Base-by-base conservation (phyloP, 2,113 vertebrate genomes). In the Aspidoscelis tigris region DNA sequence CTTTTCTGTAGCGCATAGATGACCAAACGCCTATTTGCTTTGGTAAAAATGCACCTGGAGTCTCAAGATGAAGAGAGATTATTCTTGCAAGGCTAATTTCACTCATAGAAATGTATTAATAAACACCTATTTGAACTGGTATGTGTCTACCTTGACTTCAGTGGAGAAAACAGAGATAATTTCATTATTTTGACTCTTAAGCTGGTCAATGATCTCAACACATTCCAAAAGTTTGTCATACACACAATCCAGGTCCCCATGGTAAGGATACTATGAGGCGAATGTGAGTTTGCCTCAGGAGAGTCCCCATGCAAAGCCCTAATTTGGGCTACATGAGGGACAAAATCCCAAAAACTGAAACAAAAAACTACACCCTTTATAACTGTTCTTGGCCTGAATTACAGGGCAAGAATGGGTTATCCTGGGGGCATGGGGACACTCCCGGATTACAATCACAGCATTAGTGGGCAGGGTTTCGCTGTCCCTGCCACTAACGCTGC, bases 161-260 rank as follows among this genome's bases (percentile, higher is more conserved):
- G 11, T 33, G 41, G 24, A 2, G 21, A 71, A 2, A 61, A 18
- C n/a, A 68, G 10, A 41, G 50, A 26, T 41, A 87, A 89, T 82
- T 68, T 89, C 77, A 64, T 58, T 44, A 84, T 90, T 82, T 87
- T 24, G 0, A 39, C 5, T 91, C 84, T 61, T 68, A 44, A 1
- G 43, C 55, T 20, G 5, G n/a, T 85, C 70, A 91, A 84, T 3
- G 83, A 68, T 91, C 91, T 93, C 92, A 93, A 65, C 14, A 5
- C 84, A 88, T 81, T 90, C n/a, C 89, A 94, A 91, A 65, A 92
- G 71, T 74, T 76, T 61, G 68, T 65, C 75, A 26, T 4, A 14
- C 0, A 87, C 43, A 53, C 88, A 33, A 33, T 33, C 33, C 33
- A 33, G 33, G 33, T 33, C 33, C 33, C 33, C 33, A 33, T 33